phyloP scores from a whole-genome alignment of 2,113 vertebrate species.

The Sus scrofa region DNA sequence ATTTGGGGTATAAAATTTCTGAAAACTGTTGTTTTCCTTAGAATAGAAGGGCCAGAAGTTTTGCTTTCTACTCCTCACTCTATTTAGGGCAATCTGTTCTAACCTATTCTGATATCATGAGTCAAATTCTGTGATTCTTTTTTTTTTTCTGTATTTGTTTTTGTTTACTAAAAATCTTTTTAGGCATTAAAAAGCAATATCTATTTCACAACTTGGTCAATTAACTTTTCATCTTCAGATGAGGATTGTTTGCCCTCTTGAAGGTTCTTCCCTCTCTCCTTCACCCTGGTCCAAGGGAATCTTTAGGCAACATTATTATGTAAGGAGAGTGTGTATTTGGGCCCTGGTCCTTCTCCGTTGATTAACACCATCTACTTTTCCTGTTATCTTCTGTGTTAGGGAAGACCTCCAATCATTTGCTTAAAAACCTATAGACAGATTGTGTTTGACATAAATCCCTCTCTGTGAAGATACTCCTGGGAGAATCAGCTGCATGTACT shows the following conservation, averaged over 20 bases:
- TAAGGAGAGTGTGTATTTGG: background rate
- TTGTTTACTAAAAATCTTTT: background rate
- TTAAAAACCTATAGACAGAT: background rate
- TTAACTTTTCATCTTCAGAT: background rate
- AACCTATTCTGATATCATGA: background rate
- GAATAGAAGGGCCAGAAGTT: background rate
- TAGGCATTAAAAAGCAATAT: background rate
- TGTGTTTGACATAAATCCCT: background rate
- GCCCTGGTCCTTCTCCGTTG: background rate
- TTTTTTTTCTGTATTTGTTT: background rate
- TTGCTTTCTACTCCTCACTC: background rate
- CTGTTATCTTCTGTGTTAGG: background rate
- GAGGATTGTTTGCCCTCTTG: background rate
- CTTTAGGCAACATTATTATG: too few relatives aligned
- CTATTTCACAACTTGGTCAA: background rate
- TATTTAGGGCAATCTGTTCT: background rate
- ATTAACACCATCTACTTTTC: background rate
- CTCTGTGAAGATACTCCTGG: background rate
- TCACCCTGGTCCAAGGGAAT: background rate
- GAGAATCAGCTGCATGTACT: background rate
- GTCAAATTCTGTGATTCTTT: background rate
- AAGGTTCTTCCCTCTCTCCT: background rate
- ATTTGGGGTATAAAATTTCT: background rate
- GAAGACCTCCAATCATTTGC: background rate
- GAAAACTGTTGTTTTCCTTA: background rate